phyloP scores from a whole-genome alignment of 2,888 invertebrate species.

The Polymixis flavicincta region DNA sequence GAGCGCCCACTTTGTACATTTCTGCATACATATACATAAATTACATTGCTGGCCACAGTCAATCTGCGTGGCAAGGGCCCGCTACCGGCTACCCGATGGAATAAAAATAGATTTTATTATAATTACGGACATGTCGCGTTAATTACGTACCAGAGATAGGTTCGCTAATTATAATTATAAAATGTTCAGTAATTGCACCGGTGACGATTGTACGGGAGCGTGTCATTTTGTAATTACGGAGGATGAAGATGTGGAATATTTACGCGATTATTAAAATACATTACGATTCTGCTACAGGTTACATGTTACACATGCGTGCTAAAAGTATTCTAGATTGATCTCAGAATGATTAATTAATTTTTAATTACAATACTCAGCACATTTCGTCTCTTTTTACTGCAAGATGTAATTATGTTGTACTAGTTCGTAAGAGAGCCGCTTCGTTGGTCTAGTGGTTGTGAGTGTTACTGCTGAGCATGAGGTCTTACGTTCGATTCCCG shows the following conservation, averaged over 20 bases:
- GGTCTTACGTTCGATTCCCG: too few relatives aligned
- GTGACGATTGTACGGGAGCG: conserved; percentile 7
- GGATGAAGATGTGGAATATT: neutral
- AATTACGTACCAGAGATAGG: conserved; percentile 38
- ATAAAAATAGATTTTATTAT: conserved; percentile 63
- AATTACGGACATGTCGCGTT: conserved; percentile 46
- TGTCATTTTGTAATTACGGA: neutral
- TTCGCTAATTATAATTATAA: conserved; percentile 40
- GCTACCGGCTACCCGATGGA: conserved; percentile 60
- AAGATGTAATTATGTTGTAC: neutral
- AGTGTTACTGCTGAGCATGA: too few relatives aligned
- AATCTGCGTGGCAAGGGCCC: conserved; percentile 38
- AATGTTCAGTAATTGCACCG: conserved; percentile 19
- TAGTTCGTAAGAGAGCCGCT: neutral
- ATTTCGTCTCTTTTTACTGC: neutral
- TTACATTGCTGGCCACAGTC: conserved; percentile 67
- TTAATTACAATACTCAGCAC: neutral
- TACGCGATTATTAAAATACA: neutral
- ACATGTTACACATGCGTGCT: neutral
- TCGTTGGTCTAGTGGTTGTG: too few relatives aligned
- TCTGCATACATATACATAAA: conserved; percentile 75
- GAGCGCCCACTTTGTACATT: conserved; percentile 70
- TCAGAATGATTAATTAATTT: neutral
- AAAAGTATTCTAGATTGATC: neutral
- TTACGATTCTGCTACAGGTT: neutral